Evolutionary conservation across 2,113 vertebrate genomes (phyloP).

Genomic region (Xyliphius kryptos): DNA sequence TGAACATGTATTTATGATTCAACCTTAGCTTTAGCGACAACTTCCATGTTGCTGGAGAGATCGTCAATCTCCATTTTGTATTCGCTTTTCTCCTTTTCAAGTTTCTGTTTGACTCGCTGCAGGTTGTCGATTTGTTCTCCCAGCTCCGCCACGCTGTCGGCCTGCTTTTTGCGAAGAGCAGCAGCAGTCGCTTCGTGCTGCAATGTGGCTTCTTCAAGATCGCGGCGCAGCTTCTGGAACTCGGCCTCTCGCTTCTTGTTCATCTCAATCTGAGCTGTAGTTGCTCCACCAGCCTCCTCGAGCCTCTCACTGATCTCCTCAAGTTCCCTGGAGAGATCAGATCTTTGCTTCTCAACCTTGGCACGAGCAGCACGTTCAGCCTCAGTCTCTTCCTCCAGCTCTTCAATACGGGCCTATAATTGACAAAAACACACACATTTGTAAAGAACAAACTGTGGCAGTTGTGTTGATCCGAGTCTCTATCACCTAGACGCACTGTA

Average conservation of each 20-base stretch:
- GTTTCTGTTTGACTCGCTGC: constrained; percentile 47
- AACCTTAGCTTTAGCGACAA: constrained; percentile 39
- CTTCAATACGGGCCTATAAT: constrained; percentile 44
- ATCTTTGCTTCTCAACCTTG: constrained; percentile 52
- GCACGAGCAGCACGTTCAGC: constrained; percentile 49
- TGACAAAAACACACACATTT: too few relatives aligned
- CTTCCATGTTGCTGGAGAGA: constrained; percentile 45
- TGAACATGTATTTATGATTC: too few relatives aligned
- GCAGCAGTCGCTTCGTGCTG: constrained; percentile 47
- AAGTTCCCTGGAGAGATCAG: constrained; percentile 58
- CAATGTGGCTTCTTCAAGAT: constrained; percentile 46
- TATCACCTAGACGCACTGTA: too few relatives aligned
- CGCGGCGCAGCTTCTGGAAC: constrained; percentile 49
- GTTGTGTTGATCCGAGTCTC: too few relatives aligned
- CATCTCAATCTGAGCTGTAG: constrained; percentile 46
- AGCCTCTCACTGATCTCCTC: constrained; percentile 62
- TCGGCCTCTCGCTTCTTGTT: constrained; percentile 46
- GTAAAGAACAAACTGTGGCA: too few relatives aligned
- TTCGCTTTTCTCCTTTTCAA: constrained; percentile 49
- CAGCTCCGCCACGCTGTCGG: constrained; percentile 48
- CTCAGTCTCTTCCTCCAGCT: constrained; percentile 53
- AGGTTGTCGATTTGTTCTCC: constrained; percentile 50
- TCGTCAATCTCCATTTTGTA: constrained; percentile 49
- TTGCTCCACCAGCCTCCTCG: constrained; percentile 52
- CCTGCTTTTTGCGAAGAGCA: constrained; percentile 49